phyloP scores from a whole-genome alignment of 2,888 invertebrate genomes.

The Platypus cylindrus region DNA sequence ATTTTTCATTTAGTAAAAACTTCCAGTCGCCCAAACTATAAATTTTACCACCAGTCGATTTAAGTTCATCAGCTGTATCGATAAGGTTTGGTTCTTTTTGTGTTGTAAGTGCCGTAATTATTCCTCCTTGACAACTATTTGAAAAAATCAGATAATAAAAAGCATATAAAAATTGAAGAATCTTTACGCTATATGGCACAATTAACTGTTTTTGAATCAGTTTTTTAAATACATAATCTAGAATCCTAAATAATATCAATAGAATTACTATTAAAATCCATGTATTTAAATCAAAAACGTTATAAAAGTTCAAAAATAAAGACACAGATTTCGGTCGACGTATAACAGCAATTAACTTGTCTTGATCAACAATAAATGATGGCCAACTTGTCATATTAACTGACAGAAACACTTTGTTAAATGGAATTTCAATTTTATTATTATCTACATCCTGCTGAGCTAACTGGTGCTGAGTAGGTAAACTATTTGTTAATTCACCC shows the following conservation, averaged over 20 bases:
- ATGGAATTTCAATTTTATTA: constrained; percentile 5
- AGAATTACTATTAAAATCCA: constrained; percentile 6
- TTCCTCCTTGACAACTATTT: constrained; percentile 8
- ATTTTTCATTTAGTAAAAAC: constrained; percentile 1
- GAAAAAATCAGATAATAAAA: constrained; percentile 4
- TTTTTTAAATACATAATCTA: no score
- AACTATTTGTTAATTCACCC: no score
- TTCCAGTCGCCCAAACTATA: constrained; percentile 7
- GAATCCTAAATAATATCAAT: neutral
- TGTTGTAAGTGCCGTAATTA: constrained; percentile 10
- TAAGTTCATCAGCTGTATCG: constrained; percentile 9
- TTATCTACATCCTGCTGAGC: neutral
- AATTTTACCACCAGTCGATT: constrained; percentile 4
- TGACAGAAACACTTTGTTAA: constrained; percentile 3
- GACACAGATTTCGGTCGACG: constrained; percentile 5
- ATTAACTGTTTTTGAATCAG: no score
- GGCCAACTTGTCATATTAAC: constrained; percentile 1
- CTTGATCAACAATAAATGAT: constrained; percentile 4
- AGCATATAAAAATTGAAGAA: no score
- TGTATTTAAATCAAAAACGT: constrained; percentile 8
- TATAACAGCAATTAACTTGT: constrained; percentile 4
- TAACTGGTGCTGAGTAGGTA: neutral
- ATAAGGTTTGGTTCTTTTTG: constrained; percentile 6
- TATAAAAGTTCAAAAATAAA: constrained; percentile 3
- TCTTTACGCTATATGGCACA: no score